phyloP scores from a whole-genome alignment of 2,797 vertebrate genomes.

The Nyctalus aviator region DNA sequence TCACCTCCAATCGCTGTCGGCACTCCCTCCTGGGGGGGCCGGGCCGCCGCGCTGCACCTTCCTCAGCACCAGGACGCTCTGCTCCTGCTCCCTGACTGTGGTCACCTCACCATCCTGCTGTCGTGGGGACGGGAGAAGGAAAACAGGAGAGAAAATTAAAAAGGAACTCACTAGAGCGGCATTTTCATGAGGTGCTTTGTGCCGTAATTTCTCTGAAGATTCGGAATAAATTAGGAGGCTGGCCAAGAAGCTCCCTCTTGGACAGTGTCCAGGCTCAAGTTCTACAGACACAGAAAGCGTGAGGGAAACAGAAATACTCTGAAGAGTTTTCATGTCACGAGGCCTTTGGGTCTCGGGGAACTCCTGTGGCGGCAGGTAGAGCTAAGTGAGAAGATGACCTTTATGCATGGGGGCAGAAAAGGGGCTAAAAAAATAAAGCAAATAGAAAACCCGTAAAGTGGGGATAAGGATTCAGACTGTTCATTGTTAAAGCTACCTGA shows the following conservation, averaged over 20 bases:
- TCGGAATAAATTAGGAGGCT: conserved; percentile 63
- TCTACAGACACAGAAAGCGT: not conserved
- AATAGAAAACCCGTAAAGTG: not conserved
- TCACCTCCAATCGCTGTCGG: conserved; percentile 94
- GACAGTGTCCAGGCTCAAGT: not conserved
- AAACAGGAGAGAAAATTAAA: conserved; percentile 62
- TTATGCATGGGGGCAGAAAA: no score
- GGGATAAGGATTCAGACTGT: not conserved
- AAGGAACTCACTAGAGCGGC: conserved; percentile 54
- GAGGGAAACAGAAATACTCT: not conserved
- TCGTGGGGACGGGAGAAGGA: conserved; percentile 55
- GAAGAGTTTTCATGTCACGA: no score
- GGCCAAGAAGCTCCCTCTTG: not conserved
- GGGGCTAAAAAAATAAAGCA: not conserved
- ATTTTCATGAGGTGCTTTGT: not conserved
- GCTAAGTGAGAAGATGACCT: no score
- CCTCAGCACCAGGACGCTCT: conserved; percentile 93
- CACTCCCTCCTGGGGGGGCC: conserved; percentile 90
- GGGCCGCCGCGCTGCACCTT: conserved; percentile 92
- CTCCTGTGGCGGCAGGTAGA: no score
- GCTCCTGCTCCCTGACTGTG: conserved; percentile 91
- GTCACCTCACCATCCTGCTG: conserved; percentile 92
- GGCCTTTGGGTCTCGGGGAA: no score
- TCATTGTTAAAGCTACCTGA: conserved; percentile 29
- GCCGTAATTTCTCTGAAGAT: conserved; percentile 63